Evolutionary conservation across 2,888 invertebrate genomes (phyloP).

Genomic region (Thysanoteuthis rhombus): DNA sequence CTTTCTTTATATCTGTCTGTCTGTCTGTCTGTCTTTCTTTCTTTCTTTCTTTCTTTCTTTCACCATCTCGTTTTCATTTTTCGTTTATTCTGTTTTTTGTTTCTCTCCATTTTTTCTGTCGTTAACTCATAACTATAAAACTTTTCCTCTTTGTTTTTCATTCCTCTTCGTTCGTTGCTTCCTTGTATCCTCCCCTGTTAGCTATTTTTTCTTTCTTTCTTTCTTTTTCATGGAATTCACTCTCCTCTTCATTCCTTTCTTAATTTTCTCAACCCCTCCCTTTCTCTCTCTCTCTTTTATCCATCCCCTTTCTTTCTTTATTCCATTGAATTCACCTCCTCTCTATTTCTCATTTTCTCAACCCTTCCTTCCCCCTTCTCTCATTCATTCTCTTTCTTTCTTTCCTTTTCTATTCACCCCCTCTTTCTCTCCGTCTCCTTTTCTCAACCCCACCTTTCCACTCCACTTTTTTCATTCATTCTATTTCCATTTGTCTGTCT

Average conservation of each 20-base stretch:
- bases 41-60: too few species aligned
- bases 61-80: too few species aligned
- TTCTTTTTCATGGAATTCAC: neutral
- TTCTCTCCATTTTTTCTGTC: too few species aligned
- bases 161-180: too few species aligned
- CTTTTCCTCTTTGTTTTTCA: too few species aligned
- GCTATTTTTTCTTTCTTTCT: neutral
- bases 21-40: too few species aligned
- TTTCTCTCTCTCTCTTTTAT: neutral
- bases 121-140: too few species aligned
- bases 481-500: neutral
- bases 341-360: neutral
- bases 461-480: neutral
- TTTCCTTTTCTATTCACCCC: neutral
- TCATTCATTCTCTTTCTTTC: neutral
- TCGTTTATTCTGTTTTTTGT: too few species aligned
- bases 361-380: neutral
- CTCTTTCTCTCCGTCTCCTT: neutral
- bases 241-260: neutral
- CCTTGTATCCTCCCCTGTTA: too few species aligned
- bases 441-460: neutral
- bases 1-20: too few species aligned
- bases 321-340: neutral
- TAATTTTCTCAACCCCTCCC: neutral
- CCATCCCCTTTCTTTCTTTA: neutral